Evolutionary conservation across 2,888 invertebrate genomes (phyloP), one percentile per base, ranked within the genome.

Genomic region (Folsomia manolachei): DNA sequence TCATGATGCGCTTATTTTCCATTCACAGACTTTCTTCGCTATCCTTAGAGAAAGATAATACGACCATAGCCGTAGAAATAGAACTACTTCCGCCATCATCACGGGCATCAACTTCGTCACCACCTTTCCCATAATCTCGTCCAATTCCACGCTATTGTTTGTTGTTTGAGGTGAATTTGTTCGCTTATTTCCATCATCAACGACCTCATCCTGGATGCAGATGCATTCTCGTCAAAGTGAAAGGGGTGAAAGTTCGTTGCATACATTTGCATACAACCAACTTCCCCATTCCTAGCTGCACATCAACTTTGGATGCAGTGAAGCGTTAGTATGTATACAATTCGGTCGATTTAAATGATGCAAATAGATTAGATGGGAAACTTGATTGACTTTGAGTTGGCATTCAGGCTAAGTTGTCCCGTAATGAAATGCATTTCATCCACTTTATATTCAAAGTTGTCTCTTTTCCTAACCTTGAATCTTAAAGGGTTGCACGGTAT

Each of bases 381-480:
- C 39, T 56, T 18, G 21, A 56, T 56, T 56, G 56, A 56, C 56
- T 56, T 56, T 56, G 56, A 56, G 56, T 18, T 21, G 7, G 56
- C 7, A 56, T 39, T 39, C 39, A n/a, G n/a, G n/a, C 39, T 39
- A 4, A 4, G 7, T 39, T 39, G 39, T 39, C 39, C 11, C n/a
- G 18, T 56, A 56, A 56, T 56, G 56, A 56, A 7, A 56, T 56
- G 56, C 56, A 21, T 18, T 56, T 7, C 56, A 56, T 7, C 56
- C 56, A 56, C 56, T 56, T 56, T 56, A 56, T 56, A 56, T 56
- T 18, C 56, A 56, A 56, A 14, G 19, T 7, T 56, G 56, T 56
- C n/a, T 56, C 56, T 51, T 51, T 51, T n/a, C 56, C 56, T n/a
- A 56, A 56, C 56, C 56, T 56, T 56, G 56, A 56, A 56, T 18